Evolutionary conservation across 2,888 invertebrate genomes (phyloP), one percentile per base, ranked within the genome.

Genomic region (Drosophila eohydei): DNA sequence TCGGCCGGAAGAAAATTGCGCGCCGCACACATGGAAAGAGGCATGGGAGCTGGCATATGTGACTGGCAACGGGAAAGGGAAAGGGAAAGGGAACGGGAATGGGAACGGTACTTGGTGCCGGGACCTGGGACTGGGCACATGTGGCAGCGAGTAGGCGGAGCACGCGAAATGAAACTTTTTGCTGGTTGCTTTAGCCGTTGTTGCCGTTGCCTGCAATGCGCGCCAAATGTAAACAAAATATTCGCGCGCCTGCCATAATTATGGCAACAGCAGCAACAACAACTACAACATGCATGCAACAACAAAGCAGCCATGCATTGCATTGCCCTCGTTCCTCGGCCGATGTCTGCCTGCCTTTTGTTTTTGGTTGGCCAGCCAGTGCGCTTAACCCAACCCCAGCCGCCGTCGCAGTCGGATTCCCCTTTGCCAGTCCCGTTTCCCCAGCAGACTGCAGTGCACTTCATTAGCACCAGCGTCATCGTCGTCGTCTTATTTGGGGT

Each of bases 191-290:
- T 26, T 44, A 16, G 9, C 40, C 38, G 50, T 38, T 62, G 36
- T 69, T 73, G 61, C 48, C 59, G 46, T 67, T 88, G 87, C 83
- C 84, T 86, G 89, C 82, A 85, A 55, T 88, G 86, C 89, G 81
- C 81, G 89, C 84, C 85, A 86, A 85, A 88, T 88, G 88, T 88
- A 87, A 87, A 87, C 89, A 89, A 87, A 87, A 89, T 85, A 88
- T 85, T 89, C 85, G 89, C 89, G 89, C 89, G 89, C 81, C 87
- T 89, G 87, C 88, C 89, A 88, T 88, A 88, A 88, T 88, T 88
- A 88, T 88, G 88, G 89, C 85, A 83, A 78, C 88, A 70, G 51
- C 68, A 71, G n/a, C 63, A 62, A 51, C 68, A 50, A 4, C 41
- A 30, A 32, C 66, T 44, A 43, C 69, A 59, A 62, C 66, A 61